phyloP scores from a whole-genome alignment of 2,888 invertebrate genomes.

The Drosophila suboccidentalis region DNA sequence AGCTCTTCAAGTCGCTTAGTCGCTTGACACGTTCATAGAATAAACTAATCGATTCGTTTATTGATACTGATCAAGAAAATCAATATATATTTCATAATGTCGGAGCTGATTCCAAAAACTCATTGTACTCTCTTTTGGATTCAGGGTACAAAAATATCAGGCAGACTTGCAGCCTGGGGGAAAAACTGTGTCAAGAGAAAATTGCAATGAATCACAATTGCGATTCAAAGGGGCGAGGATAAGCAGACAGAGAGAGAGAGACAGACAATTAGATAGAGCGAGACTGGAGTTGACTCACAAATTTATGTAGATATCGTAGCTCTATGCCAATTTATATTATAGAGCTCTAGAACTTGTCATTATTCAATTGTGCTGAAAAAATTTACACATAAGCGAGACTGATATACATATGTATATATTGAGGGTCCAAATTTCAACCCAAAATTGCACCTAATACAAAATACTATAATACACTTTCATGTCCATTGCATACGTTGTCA shows the following conservation, averaged over 20 bases:
- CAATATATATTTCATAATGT: too few relatives aligned
- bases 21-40: too few relatives aligned
- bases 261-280: background rate
- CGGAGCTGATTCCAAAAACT: too few relatives aligned
- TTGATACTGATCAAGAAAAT: too few relatives aligned
- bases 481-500: too few relatives aligned
- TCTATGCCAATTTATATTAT: background rate
- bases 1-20: too few relatives aligned
- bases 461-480: too few relatives aligned
- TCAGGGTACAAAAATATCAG: background rate
- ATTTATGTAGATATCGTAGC: background rate
- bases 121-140: background rate
- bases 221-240: background rate
- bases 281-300: background rate
- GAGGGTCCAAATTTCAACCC: too few relatives aligned
- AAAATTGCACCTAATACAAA: too few relatives aligned
- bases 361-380: background rate
- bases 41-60: too few relatives aligned
- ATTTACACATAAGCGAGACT: background rate
- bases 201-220: slow-evolving; percentile 58
- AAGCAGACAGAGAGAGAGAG: background rate
- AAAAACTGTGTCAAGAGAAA: slow-evolving; percentile 74
- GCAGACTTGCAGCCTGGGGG: slow-evolving; percentile 8
- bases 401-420: too few relatives aligned
- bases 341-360: background rate